These are phyloP conservation scores for Ephestia elutella DNA, from an alignment of 1,140 invertebrate species.

Conservation along the genomic window DNA sequence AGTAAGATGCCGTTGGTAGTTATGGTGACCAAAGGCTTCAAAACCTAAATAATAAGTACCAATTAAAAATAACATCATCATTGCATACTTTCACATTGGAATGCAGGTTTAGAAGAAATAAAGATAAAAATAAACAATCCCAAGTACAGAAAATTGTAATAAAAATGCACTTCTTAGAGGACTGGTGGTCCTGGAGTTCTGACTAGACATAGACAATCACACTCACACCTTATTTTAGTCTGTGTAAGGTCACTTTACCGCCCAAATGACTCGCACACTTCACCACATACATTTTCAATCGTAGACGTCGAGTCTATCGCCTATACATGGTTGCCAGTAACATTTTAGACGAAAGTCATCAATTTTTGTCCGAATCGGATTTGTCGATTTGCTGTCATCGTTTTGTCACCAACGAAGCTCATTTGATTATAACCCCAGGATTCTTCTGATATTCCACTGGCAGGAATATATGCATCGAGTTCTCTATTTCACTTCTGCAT, in stretches of 20 bases:
- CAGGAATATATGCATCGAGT: constrained; percentile 82
- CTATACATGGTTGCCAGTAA: neutral
- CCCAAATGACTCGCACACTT: neutral
- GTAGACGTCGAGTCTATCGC: neutral
- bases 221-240: constrained; percentile 30
- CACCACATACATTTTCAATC: neutral
- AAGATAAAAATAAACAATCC: constrained; percentile 6
- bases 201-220: constrained; percentile 53
- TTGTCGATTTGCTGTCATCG: constrained; percentile 11
- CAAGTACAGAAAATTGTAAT: constrained; percentile 16
- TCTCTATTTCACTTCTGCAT: constrained; percentile 83
- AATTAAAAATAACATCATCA: constrained; percentile 6
- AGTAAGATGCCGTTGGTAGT: neutral
- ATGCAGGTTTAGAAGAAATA: constrained; percentile 10
- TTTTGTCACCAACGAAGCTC: constrained; percentile 20
- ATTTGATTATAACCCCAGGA: constrained; percentile 53
- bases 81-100: constrained; percentile 10
- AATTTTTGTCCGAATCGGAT: neutral
- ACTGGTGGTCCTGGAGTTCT: constrained; percentile 30
- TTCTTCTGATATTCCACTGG: constrained; percentile 75
- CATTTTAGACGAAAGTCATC: neutral
- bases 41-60: constrained; percentile 17
- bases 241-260: constrained; percentile 15
- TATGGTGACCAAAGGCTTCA: neutral
- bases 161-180: constrained; percentile 37